Evolutionary conservation across 2,888 invertebrate species (phyloP).

Genomic region (Ischnus inquisitorius): DNA sequence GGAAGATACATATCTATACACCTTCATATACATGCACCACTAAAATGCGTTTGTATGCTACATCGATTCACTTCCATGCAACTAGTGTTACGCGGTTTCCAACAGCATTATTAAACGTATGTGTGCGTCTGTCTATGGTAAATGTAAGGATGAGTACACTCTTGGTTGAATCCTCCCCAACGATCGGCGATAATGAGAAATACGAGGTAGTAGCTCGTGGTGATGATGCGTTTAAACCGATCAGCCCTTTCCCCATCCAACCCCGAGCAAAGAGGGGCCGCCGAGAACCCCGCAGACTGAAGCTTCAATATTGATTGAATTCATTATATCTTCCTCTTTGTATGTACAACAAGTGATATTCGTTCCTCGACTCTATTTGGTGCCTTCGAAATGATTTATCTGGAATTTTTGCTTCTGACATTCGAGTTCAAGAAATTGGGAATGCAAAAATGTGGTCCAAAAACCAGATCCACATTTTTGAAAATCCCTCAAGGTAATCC

Average conservation of each 20-base stretch:
- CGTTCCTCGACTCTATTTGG: neutral
- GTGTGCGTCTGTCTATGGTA: neutral
- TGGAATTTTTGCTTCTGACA: too few relatives aligned
- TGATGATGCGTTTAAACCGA: conserved; percentile 71
- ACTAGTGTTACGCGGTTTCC: neutral
- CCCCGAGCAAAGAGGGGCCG: conserved; percentile 42
- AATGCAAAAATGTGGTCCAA: too few relatives aligned
- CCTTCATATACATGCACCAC: neutral
- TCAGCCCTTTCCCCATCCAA: conserved; percentile 59
- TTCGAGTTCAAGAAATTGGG: too few relatives aligned
- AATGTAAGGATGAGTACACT: neutral
- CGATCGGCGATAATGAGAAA: conserved; percentile 74
- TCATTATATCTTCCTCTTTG: conserved; percentile 52
- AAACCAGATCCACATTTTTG: too few relatives aligned
- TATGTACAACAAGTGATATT: neutral
- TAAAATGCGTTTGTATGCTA: neutral
- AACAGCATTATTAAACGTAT: neutral
- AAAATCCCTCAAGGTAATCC: too few relatives aligned
- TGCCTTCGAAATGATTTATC: neutral
- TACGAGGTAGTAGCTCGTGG: conserved; percentile 65
- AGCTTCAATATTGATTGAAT: conserved; percentile 66
- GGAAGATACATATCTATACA: conserved; percentile 6
- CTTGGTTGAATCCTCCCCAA: conserved; percentile 11
- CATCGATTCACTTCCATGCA: neutral
- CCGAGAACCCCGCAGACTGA: conserved; percentile 28